Conservation (phyloP, 64 coral and sea anemone genomes). For the Stylophora pistillata region DNA sequence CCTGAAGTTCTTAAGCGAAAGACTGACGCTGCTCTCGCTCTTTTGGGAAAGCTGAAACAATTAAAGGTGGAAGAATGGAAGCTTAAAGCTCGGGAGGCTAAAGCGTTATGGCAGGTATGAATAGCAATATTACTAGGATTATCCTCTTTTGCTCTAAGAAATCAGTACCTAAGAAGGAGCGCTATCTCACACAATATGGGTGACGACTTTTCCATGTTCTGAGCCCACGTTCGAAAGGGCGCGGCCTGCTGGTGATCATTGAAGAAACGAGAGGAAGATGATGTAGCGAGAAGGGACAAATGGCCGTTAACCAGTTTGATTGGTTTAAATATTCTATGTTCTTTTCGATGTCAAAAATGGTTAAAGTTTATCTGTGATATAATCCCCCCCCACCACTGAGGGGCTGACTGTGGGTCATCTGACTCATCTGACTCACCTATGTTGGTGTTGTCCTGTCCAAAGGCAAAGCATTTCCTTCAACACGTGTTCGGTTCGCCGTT, state of each 20-base stretch:
- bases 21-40: constrained; percentile 33
- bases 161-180: not conserved
- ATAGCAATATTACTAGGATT: not conserved
- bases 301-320: no score
- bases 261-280: no score
- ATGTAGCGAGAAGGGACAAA: no score
- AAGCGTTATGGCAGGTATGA: constrained; percentile 47
- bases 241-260: no score
- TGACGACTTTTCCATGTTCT: not conserved
- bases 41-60: constrained; percentile 30
- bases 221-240: no score
- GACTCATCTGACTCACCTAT: no score
- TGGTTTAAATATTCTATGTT: no score
- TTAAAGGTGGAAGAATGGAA: not conserved
- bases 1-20: constrained; percentile 36
- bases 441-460: constrained; percentile 5
- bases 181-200: not conserved
- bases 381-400: no score
- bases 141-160: not conserved
- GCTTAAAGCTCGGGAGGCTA: constrained; percentile 49
- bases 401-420: no score
- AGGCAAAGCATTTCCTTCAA: constrained; percentile 82
- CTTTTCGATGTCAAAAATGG: no score
- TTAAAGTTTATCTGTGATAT: no score
- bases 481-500: constrained; percentile 74